Evolutionary conservation across 2,888 invertebrate genomes (phyloP), one percentile per base, ranked within the genome.

Genomic region (Nemotelus pantherinus): DNA sequence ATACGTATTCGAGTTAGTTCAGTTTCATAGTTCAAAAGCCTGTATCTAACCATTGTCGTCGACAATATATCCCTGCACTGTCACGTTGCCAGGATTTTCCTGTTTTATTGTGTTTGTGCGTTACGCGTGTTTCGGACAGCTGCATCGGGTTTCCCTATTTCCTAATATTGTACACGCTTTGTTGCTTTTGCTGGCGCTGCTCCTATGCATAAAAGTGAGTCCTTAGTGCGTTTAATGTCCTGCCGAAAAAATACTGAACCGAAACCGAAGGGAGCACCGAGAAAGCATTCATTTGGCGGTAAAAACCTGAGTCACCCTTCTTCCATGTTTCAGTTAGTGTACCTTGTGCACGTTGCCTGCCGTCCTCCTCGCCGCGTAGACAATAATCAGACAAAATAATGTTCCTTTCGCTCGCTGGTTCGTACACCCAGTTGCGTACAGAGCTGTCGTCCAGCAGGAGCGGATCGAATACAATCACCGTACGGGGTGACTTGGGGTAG

Each of bases 111-210:
- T 71, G n/a, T 71, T 71, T 55, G 74, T 74, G 74, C 60, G 74
- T 60, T 60, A 74, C 74, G 58, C 74, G 48, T 74, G 63, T 74
- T 74, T 60, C 47, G 74, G 74, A 74, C 74, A 74, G 74, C 74
- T 74, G 74, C 74, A 74, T 25, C 44, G 57, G 9, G 41, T 58
- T 72, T 45, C 65, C 65, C 65, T 68, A 7, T 47, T 50, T 43
- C 44, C 63, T 4, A 41, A 48, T 58, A 47, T n/a, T 5, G 3
- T 60, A 39, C 25, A 53, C n/a, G 58, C 63, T 60, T n/a, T 48
- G 47, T 25, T 25, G 25, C 25, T 25, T 25, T 25, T 25, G 25
- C 25, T 25, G 25, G 25, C 25, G 25, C 25, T 55, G 41, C 47
- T 48, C 58, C 44, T 44, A 58, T 60, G 60, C 48, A 74, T 41